Conservation (phyloP, 2,888 invertebrate genomes). For the Spilarctia lutea region DNA sequence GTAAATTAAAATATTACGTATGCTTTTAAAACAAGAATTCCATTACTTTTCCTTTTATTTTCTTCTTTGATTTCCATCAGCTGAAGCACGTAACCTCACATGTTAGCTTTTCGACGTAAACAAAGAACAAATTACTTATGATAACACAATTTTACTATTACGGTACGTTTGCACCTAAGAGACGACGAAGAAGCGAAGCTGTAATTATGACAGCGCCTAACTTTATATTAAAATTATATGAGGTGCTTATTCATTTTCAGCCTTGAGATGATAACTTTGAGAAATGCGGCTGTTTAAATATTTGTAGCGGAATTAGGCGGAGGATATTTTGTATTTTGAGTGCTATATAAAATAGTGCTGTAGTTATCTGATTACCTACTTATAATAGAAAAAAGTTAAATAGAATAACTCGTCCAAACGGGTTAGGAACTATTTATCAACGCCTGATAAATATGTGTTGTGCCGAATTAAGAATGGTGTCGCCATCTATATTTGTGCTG, state of each 20-base stretch:
- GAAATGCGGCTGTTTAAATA: constrained; percentile 1
- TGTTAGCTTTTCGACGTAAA: neutral
- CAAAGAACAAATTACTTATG: neutral
- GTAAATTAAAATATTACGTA: neutral
- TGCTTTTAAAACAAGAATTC: neutral
- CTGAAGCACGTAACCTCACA: neutral
- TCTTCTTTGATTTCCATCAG: neutral
- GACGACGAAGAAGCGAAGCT: neutral
- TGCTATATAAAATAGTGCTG: neutral
- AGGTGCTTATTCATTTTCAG: neutral
- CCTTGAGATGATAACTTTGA: neutral
- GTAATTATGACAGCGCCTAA: neutral
- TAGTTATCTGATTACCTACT: too few relatives aligned
- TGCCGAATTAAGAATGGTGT: too few relatives aligned
- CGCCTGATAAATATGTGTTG: too few relatives aligned
- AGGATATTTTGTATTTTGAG: neutral
- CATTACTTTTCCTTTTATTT: neutral
- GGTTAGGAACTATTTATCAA: too few relatives aligned
- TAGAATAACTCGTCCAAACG: too few relatives aligned
- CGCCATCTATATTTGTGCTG: too few relatives aligned
- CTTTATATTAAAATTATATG: constrained; percentile 3
- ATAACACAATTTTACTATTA: constrained; percentile 1
- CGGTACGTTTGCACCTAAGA: neutral
- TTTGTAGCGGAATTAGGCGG: neutral
- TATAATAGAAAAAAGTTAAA: too few relatives aligned